These are phyloP conservation scores for Eurytoma californica DNA, from an alignment of 2,888 invertebrate genomes.

Conservation along the genomic window DNA sequence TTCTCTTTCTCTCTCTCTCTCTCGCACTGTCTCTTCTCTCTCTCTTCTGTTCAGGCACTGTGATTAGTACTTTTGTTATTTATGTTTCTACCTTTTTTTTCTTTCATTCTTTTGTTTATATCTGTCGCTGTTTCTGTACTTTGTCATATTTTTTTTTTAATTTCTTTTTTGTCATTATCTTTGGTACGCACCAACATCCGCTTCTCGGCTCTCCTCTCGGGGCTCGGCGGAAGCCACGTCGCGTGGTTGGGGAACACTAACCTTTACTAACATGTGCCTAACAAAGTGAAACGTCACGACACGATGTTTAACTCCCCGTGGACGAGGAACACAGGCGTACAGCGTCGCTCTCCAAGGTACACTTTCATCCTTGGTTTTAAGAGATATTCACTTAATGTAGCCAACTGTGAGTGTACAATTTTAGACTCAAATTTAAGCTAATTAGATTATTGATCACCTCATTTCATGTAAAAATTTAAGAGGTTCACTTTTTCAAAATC, in stretches of 20 bases:
- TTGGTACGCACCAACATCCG: slow-evolving; percentile 67
- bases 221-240: slow-evolving; percentile 75
- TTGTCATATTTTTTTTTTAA: slow-evolving; percentile 33
- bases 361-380: slow-evolving; percentile 2
- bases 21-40: neutral
- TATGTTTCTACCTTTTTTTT: slow-evolving; percentile 54
- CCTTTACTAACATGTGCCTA: slow-evolving; percentile 70
- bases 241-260: slow-evolving; percentile 73
- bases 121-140: slow-evolving; percentile 35
- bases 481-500: no score
- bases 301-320: slow-evolving; percentile 1
- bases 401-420: neutral
- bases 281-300: slow-evolving; percentile 54
- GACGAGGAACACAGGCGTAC: slow-evolving; percentile 47
- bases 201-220: slow-evolving; percentile 75
- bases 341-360: slow-evolving; percentile 18
- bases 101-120: slow-evolving; percentile 54
- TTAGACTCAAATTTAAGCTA: no score
- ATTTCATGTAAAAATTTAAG: no score
- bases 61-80: slow-evolving; percentile 41
- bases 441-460: no score
- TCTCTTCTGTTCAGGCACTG: slow-evolving; percentile 13
- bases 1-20: slow-evolving; percentile 29
- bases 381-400: neutral
- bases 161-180: slow-evolving; percentile 47